These are phyloP conservation scores for Dichetophora obliterata DNA, from an alignment of 2,888 invertebrate genomes.

Conservation along the genomic window DNA sequence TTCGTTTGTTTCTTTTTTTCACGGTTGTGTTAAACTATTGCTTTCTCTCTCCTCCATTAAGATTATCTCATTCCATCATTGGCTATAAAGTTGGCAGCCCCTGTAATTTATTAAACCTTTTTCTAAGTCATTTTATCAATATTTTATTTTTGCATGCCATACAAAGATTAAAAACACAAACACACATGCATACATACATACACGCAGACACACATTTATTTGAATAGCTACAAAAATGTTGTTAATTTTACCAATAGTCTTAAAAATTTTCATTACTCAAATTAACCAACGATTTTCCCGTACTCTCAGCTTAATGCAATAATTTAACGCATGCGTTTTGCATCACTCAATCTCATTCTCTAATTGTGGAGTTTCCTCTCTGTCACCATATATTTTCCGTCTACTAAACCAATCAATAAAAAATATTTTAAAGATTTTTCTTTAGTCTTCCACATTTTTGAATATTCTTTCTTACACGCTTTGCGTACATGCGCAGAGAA, in stretches of 20 bases:
- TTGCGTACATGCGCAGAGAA: not conserved
- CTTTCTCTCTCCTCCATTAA: too few species aligned
- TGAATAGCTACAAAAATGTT: not conserved
- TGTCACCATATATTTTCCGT: not conserved
- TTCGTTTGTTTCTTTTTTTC: not conserved
- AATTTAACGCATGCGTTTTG: constrained; percentile 4
- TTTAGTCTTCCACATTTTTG: not conserved
- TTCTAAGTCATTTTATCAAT: not conserved
- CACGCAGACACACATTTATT: not conserved
- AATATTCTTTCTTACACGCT: not conserved
- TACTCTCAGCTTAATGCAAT: not conserved
- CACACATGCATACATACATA: not conserved
- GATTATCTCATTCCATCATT: too few species aligned
- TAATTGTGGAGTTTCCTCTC: not conserved
- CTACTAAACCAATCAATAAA: not conserved
- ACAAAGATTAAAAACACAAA: not conserved
- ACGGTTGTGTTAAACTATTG: too few species aligned
- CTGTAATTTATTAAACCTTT: not conserved
- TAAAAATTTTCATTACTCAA: not conserved
- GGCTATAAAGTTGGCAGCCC: too few species aligned
- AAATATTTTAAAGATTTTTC: not conserved
- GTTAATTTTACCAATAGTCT: not conserved
- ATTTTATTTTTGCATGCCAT: not conserved
- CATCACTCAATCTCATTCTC: not conserved
- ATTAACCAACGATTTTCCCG: not conserved